These are phyloP conservation scores for Puntigrus tetrazona DNA, from an alignment of 2,113 vertebrate genomes.

Conservation along the genomic window DNA sequence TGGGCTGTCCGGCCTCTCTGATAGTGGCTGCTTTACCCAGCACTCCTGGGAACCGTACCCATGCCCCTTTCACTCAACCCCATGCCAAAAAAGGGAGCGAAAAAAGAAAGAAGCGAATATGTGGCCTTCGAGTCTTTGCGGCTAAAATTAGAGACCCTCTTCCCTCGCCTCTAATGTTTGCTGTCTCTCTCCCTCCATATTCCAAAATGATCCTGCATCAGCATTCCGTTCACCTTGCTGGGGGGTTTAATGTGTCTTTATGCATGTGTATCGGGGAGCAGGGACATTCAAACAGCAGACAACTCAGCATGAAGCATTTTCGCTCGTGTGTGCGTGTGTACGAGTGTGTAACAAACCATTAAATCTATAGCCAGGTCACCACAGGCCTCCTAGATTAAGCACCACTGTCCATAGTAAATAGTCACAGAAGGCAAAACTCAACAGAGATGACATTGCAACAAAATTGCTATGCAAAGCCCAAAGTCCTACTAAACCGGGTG, in stretches of 20 bases:
- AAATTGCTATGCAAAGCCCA: slow-evolving; percentile 47
- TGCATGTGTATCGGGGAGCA: slow-evolving; percentile 56
- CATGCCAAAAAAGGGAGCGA: slow-evolving; percentile 53
- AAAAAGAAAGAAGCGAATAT: slow-evolving; percentile 28
- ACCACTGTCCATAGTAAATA: slow-evolving; percentile 72
- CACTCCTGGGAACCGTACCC: slow-evolving; percentile 71
- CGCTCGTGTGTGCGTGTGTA: slow-evolving; percentile 29
- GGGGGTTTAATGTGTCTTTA: slow-evolving; percentile 73
- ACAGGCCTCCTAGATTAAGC: slow-evolving; percentile 55
- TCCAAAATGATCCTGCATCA: slow-evolving; percentile 73
- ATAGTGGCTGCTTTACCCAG: slow-evolving; percentile 74
- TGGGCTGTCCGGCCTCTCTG: slow-evolving; percentile 71
- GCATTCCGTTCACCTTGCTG: slow-evolving; percentile 79
- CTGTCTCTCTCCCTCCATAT: slow-evolving; percentile 45
- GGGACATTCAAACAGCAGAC: slow-evolving; percentile 56
- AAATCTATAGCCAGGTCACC: slow-evolving; percentile 30
- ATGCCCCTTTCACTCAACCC: slow-evolving; percentile 52
- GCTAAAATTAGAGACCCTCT: slow-evolving; percentile 68
- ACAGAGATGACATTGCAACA: slow-evolving; percentile 68
- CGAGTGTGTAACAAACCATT: slow-evolving; percentile 13
- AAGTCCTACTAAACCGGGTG: slow-evolving; percentile 30
- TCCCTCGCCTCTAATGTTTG: slow-evolving; percentile 46
- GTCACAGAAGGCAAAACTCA: slow-evolving; percentile 64
- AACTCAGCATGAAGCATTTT: slow-evolving; percentile 33
- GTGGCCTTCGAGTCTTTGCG: slow-evolving; percentile 50